Evolutionary conservation across 23 tunicate genomes (phyloP).

Genomic region (Trididemnum miniatum): DNA sequence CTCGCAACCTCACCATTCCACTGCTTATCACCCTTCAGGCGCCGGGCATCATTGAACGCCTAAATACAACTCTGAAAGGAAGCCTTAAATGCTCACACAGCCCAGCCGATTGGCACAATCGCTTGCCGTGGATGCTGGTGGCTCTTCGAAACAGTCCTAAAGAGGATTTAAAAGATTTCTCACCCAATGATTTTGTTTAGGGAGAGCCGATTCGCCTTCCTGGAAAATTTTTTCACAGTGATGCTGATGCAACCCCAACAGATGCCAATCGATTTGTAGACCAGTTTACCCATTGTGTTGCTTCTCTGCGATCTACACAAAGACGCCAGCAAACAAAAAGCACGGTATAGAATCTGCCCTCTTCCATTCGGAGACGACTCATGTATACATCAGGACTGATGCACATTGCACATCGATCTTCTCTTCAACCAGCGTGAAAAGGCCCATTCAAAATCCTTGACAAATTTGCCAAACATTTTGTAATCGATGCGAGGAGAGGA

Average conservation of each 20-base stretch:
- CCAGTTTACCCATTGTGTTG: neutral
- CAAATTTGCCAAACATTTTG: too few relatives aligned
- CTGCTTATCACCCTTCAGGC: constrained; percentile 9
- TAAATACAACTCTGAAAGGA: neutral
- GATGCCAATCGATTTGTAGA: neutral
- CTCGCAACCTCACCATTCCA: neutral
- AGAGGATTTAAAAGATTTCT: neutral
- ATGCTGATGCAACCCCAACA: neutral
- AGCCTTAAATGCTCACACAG: neutral
- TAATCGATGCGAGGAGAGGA: too few relatives aligned
- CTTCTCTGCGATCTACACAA: neutral
- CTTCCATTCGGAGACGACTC: too few relatives aligned
- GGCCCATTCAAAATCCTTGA: too few relatives aligned
- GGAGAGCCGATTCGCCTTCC: neutral
- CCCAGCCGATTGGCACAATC: neutral
- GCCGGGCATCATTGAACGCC: neutral
- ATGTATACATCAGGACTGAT: too few relatives aligned
- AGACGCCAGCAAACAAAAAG: too few relatives aligned
- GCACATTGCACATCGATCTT: too few relatives aligned
- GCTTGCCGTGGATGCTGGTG: neutral
- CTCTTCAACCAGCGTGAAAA: too few relatives aligned
- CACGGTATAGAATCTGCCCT: too few relatives aligned
- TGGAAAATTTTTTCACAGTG: neutral
- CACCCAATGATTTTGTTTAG: neutral
- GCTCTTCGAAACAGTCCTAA: neutral